phyloP scores from a whole-genome alignment of 2,113 vertebrate species.

The Abramis brama region DNA sequence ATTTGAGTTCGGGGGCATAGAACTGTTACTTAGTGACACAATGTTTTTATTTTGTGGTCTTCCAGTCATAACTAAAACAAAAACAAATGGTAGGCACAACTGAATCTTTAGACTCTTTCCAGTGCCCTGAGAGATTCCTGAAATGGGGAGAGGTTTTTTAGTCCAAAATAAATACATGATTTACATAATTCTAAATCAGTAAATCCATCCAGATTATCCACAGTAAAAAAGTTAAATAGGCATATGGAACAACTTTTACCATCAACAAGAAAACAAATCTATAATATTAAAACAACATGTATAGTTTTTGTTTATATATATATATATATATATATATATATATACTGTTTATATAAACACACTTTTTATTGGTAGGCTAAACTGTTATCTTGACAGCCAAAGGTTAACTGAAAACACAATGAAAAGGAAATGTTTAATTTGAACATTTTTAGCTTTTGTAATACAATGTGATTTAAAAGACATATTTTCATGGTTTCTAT shows the following conservation, averaged over 20 bases:
- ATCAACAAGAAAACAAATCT: background rate
- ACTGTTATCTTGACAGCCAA: too few species aligned
- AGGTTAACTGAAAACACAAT: too few species aligned
- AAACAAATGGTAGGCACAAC: background rate
- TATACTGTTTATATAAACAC: too few species aligned
- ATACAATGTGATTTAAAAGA: background rate
- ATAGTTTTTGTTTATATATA: too few species aligned
- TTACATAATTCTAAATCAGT: background rate
- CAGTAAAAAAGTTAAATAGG: background rate
- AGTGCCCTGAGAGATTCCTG: background rate
- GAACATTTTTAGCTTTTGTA: background rate
- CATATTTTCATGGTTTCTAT: background rate
- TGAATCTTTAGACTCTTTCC: background rate
- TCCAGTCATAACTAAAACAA: background rate
- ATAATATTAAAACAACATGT: background rate
- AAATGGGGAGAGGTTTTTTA: background rate
- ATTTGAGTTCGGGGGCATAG: constrained; percentile 21
- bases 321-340: too few species aligned
- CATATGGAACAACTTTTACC: background rate
- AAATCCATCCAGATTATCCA: background rate
- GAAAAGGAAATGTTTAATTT: background rate
- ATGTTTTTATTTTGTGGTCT: background rate
- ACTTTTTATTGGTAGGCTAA: too few species aligned
- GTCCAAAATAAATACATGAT: background rate
- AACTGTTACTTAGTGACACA: background rate